Evolutionary conservation across 2,888 invertebrate species (phyloP).

Genomic region (Eristalis pertinax): DNA sequence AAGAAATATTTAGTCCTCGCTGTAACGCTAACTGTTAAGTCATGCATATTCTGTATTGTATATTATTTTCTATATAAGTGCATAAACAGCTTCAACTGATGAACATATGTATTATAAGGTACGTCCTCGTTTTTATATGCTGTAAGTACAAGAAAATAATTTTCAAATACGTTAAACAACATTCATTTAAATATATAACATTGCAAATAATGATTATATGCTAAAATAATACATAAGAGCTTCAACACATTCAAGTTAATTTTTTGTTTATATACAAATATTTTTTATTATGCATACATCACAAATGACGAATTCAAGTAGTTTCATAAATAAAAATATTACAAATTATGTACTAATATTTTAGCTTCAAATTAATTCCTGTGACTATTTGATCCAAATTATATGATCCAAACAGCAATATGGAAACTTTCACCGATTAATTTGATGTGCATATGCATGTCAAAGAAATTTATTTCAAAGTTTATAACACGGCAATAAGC

Average conservation of each 20-base stretch:
- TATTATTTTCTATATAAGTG: neutral
- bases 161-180: too few relatives aligned
- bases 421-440: neutral
- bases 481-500: neutral
- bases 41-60: neutral
- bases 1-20: neutral
- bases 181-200: too few relatives aligned
- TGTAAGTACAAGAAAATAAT: too few relatives aligned
- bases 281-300: too few relatives aligned
- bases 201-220: too few relatives aligned
- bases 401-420: neutral
- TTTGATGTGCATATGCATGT: neutral
- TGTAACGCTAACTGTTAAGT: neutral
- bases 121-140: too few relatives aligned
- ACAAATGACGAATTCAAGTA: too few relatives aligned
- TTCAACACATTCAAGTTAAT: too few relatives aligned
- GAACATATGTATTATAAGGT: neutral
- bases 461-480: neutral
- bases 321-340: neutral
- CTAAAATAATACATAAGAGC: too few relatives aligned
- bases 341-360: neutral
- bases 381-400: neutral
- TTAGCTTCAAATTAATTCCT: neutral
- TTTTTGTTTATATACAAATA: too few relatives aligned
- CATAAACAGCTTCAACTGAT: neutral